Base-by-base conservation (phyloP, 2,888 invertebrate species). In the Asteroscopus sphinx region DNA sequence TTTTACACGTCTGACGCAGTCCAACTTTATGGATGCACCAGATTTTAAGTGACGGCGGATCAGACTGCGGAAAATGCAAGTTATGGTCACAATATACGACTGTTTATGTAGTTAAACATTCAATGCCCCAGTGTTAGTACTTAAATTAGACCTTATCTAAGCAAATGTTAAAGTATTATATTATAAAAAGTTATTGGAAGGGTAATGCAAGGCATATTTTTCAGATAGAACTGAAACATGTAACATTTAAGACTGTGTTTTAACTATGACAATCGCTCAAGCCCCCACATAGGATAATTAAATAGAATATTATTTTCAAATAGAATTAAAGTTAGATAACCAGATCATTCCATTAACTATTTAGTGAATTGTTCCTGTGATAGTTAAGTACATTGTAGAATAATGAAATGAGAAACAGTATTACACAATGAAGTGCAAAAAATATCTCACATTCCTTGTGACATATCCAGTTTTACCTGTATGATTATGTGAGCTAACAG, bases 1-100 rank as follows among this genome's bases (percentile, higher is more conserved):
- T 39, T 88, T 92, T 58, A 84, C 89, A 0, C 79, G 82, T 8
- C 79, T 92, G 7, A 83, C 91, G 3, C 89, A 90, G 56, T 76
- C 86, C 2, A 84, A 84, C 48, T 89, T 87, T 57, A 81, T 83
- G 35, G 87, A 87, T 17, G 71, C 72, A 15, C 79, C 81, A 30
- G 81, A 83, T 13, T 69, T 75, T 17, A 76, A 82, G 47, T 77
- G 76, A 76, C 69, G 36, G 42, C 40, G 30, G 21, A 32, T 25
- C 39, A 5, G 26, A 33, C 11, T 25, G 13, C 32, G 28, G 1
- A n/a, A 36, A 36, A n/a, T 46, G 12, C 48, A 25, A 39, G 16
- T 28, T 30, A 48, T 30, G 26, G 21, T 56, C 12, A 26, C 53
- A 16, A 55, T 47, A 40, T 52, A 72, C 54, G 13, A 49, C 21